Percentiles rank a stretch among this genome's conserved stretches.
phyloP scores from a whole-genome alignment of 2,888 invertebrate genomes.

The Abscondita cerata region DNA sequence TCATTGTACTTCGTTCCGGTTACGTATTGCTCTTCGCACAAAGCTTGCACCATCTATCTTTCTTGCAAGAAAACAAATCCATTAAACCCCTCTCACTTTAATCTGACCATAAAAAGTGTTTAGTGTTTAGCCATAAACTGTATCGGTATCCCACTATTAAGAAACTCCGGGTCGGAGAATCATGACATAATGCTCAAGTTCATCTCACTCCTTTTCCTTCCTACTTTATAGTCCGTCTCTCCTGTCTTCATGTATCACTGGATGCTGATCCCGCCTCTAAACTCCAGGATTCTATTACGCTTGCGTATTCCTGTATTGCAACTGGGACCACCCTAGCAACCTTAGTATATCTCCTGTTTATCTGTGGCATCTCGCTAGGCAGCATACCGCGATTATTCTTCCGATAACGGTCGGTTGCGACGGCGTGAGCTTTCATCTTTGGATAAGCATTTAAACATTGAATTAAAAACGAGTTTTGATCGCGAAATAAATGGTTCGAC shows the following conservation, averaged over 20 bases:
- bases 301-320: conserved; percentile 35
- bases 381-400: conserved; percentile 34
- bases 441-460: not conserved
- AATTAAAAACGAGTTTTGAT: not conserved
- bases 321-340: conserved; percentile 56
- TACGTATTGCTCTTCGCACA: conserved; percentile 48
- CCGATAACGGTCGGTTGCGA: conserved; percentile 34
- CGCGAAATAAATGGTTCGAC: not conserved
- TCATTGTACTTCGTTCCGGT: too few species aligned
- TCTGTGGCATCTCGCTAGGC: conserved; percentile 41
- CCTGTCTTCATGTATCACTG: conserved; percentile 33
- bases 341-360: conserved; percentile 47
- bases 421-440: conserved; percentile 21
- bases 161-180: conserved; percentile 48
- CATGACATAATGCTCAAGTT: conserved; percentile 34
- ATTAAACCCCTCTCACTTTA: conserved; percentile 54
- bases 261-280: conserved; percentile 37
- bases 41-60: conserved; percentile 43
- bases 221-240: conserved; percentile 32
- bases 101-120: conserved; percentile 57
- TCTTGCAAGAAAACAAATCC: conserved; percentile 54
- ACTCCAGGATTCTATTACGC: conserved; percentile 35
- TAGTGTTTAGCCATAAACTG: conserved; percentile 59
- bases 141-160: conserved; percentile 56
- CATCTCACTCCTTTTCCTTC: conserved; percentile 41